Percentiles rank a stretch among this genome's conserved stretches.
Conservation (phyloP, 2,888 invertebrate genomes). For the Hypomecis atomaria region DNA sequence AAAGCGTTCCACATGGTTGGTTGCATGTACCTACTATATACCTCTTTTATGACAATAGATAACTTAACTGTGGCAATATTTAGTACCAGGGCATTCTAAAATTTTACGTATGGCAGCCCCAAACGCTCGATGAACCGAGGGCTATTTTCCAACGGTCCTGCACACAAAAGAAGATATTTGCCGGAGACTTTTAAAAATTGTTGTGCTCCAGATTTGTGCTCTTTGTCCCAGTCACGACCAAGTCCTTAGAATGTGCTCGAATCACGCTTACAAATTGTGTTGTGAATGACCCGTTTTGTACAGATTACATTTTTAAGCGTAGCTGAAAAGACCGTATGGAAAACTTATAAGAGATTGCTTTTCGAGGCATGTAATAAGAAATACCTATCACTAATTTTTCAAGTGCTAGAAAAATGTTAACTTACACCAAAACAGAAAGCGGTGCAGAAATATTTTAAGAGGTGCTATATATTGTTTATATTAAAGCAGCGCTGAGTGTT, state of each 20-base stretch:
- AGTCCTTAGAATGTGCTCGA: constrained; percentile 56
- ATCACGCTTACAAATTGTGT: constrained; percentile 50
- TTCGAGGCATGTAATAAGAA: not conserved
- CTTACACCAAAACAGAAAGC: too few species aligned
- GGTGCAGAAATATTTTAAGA: too few species aligned
- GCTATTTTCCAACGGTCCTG: constrained; percentile 41
- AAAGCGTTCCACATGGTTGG: too few species aligned
- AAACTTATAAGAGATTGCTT: not conserved
- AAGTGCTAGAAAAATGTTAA: too few species aligned
- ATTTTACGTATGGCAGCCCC: constrained; percentile 11
- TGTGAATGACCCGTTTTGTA: constrained; percentile 31
- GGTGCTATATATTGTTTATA: too few species aligned
- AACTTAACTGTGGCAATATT: too few species aligned
- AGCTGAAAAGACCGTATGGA: not conserved
- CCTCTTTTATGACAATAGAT: too few species aligned
- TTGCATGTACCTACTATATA: too few species aligned
- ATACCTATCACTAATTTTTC: too few species aligned
- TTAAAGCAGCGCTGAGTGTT: too few species aligned
- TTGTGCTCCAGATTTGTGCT: constrained; percentile 62
- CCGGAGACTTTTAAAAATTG: constrained; percentile 60
- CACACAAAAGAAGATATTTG: constrained; percentile 54
- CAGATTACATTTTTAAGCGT: constrained; percentile 15
- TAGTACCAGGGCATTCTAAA: constrained; percentile 1
- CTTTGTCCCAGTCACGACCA: constrained; percentile 70
- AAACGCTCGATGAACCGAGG: constrained; percentile 18